phyloP scores from a whole-genome alignment of 2,113 vertebrate genomes.

The Amphilophus citrinellus region DNA sequence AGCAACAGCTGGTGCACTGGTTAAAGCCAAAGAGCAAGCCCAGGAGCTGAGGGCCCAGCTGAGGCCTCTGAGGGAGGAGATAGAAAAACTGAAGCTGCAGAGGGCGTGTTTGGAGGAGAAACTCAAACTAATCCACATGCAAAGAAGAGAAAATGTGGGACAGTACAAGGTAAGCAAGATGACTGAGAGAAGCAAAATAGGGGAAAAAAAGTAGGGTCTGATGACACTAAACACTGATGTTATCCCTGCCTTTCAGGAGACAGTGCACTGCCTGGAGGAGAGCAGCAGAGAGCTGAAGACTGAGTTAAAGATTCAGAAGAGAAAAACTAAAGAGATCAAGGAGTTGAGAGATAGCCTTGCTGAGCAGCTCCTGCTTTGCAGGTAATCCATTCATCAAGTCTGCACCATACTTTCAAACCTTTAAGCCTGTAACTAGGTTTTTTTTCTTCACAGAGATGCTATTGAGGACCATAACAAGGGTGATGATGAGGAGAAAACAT shows the following conservation, averaged over 20 bases:
- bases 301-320: slow-evolving; percentile 87
- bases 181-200: neutral
- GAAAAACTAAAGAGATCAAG: slow-evolving; percentile 89
- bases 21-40: slow-evolving; percentile 85
- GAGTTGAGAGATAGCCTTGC: slow-evolving; percentile 85
- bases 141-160: slow-evolving; percentile 85
- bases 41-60: slow-evolving; percentile 85
- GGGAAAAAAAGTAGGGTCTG: neutral
- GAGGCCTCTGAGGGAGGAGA: slow-evolving; percentile 86
- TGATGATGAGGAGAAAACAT: slow-evolving; percentile 41
- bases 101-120: slow-evolving; percentile 89
- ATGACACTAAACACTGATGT: neutral
- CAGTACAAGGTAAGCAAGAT: slow-evolving; percentile 86
- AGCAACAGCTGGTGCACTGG: slow-evolving; percentile 79
- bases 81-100: slow-evolving; percentile 83
- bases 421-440: neutral
- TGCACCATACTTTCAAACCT: neutral
- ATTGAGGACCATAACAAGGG: slow-evolving; percentile 29
- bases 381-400: slow-evolving; percentile 70
- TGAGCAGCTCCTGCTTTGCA: slow-evolving; percentile 86
- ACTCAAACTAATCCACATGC: slow-evolving; percentile 82
- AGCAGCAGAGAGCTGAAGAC: slow-evolving; percentile 87
- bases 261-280: slow-evolving; percentile 88
- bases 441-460: slow-evolving; percentile 54
- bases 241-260: slow-evolving; percentile 66